Base-by-base conservation (phyloP, 1,140 invertebrate species). In the Meloidogyne chitwoodi region DNA sequence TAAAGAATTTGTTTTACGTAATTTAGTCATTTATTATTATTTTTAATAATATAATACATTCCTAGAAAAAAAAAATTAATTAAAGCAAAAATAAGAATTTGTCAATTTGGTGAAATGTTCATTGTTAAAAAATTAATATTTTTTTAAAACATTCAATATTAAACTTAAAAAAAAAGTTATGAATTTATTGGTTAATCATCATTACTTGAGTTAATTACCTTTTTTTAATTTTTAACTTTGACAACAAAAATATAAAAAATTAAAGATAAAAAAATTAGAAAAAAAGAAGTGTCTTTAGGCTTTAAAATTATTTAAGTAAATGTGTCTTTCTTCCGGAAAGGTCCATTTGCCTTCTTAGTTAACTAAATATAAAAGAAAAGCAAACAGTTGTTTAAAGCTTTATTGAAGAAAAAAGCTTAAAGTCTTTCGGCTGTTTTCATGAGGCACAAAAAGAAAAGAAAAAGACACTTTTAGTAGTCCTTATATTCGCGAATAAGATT, bases 1-100 rank as follows among this genome's bases (percentile, higher is more conserved):
- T 29, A 77, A 22, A 27, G 75, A 27, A 34, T 61, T 31, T 41
- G 70, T 64, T 73, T 70, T 70, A 12, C 27, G 38, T 48, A 70
- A 63, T 70, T 70, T 70, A 6, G 38, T 44, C 68, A 34, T 56
- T 56, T 19, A 27, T 66, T 66, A 66, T n/a, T 31, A 31, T 8
- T 24, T 19, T 16, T 68, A 34, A 14, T 24, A 14, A 14, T 68
- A 29, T 24, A 27, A 73, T n/a, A 73, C 27, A 73, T 73, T 34
- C 16, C 70, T 6, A n/a, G n/a, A 26, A 73, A 24, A 48, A n/a
- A 22, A 73, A 10, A 27, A 16, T 38, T 38, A 38, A 38, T 38
- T 8, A 38, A n/a, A n/a, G n/a, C 2, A 24, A 5, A 56, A n/a
- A 29, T 34, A 29, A 69, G 10, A 34, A 4, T 34, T 41, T 38